phyloP scores from a whole-genome alignment of 35 echinoderm and acorn worm species.

The Lytechinus pictus region DNA sequence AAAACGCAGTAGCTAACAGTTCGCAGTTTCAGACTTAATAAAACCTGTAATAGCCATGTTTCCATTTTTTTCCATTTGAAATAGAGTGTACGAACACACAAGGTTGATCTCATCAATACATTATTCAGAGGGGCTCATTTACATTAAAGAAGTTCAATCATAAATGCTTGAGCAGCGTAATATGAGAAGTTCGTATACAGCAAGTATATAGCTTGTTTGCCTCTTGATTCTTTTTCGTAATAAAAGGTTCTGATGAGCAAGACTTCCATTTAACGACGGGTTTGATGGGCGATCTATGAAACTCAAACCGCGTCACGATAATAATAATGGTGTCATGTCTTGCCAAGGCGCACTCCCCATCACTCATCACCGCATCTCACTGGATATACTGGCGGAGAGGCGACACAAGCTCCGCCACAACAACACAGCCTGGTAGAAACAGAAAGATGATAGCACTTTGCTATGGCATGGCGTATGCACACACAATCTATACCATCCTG shows the following conservation, averaged over 20 bases:
- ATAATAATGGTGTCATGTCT: constrained; percentile 29
- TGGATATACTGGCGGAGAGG: neutral
- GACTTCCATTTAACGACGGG: neutral
- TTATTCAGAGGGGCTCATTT: neutral
- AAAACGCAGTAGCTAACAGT: no score
- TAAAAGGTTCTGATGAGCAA: neutral
- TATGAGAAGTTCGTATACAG: neutral
- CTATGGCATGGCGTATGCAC: neutral
- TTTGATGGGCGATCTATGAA: neutral
- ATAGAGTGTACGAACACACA: no score
- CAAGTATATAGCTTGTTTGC: neutral
- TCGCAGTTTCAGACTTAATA: no score
- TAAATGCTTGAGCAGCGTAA: neutral
- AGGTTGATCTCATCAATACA: neutral
- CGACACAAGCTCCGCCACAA: neutral
- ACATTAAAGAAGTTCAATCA: neutral
- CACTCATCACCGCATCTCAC: constrained; percentile 16
- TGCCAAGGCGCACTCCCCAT: neutral
- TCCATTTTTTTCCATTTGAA: no score
- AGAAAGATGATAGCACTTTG: neutral
- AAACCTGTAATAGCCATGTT: no score
- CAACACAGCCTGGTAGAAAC: neutral
- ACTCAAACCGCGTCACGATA: constrained; percentile 22
- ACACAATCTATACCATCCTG: neutral
- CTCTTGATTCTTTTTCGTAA: neutral